Evolutionary conservation across 2,797 vertebrate species (phyloP).

Genomic region (Chelon auratus): DNA sequence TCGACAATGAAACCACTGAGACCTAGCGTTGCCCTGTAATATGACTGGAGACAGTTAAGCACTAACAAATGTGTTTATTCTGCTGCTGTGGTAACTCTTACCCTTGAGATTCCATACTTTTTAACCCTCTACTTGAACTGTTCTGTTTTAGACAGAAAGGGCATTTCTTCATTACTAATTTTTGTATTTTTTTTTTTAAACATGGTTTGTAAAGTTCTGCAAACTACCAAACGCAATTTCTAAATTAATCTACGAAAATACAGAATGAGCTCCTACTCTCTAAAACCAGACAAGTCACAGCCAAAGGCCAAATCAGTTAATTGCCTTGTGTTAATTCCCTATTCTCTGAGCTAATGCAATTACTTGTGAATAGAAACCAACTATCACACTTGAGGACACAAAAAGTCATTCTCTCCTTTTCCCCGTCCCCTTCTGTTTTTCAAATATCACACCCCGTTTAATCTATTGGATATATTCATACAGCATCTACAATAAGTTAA

Average conservation of each 20-base stretch:
- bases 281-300: constrained; percentile 75
- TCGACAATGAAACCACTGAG: constrained; percentile 40
- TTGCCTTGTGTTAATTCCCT: constrained; percentile 80
- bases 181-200: constrained; percentile 6
- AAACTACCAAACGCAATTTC: constrained; percentile 52
- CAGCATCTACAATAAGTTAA: constrained; percentile 16
- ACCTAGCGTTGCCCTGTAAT: constrained; percentile 51
- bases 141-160: not conserved
- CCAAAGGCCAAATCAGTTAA: constrained; percentile 83
- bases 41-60: constrained; percentile 61
- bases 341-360: constrained; percentile 81
- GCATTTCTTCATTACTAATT: not conserved
- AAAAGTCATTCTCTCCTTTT: constrained; percentile 49
- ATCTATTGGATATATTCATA: constrained; percentile 52
- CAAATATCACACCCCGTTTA: constrained; percentile 54
- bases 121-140: not conserved
- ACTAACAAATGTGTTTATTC: constrained; percentile 48
- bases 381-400: constrained; percentile 66
- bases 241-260: constrained; percentile 73
- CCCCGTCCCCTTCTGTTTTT: constrained; percentile 48
- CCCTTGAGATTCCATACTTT: constrained; percentile 12
- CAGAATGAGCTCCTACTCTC: constrained; percentile 63
- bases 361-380: constrained; percentile 79
- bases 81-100: constrained; percentile 43
- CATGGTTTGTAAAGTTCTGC: constrained; percentile 37